Base-by-base conservation (phyloP, 2,113 vertebrate species). In the Leptobrachium leishanense region DNA sequence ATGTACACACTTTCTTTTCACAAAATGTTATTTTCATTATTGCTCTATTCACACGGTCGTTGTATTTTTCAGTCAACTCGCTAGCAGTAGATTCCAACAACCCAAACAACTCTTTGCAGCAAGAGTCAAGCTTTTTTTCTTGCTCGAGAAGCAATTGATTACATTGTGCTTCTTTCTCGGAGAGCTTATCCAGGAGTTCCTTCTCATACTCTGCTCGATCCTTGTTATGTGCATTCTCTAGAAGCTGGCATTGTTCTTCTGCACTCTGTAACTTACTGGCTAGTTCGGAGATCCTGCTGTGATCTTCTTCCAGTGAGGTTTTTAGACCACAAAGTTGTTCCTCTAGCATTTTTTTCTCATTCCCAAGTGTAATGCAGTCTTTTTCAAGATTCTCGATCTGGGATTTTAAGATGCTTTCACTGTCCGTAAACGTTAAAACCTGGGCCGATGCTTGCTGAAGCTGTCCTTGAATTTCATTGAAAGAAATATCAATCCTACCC, bases 381-480 rank as follows among this genome's bases (percentile, higher is more conserved):
- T 79, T 86, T 83, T 95, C 92, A 68, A 94, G 50, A 39, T 89
- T 91, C 84, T 94, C 88, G 41, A 95, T 84, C 64, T 95, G 93
- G 3, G 87, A 87, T 88, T 93, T 94, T 3, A 96, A 83, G 39
- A 92, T 68, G 2, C 15, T 83, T 83, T 96, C 94, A 6, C 68
- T 88, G 75, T 91, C 82, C 68, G 93, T 93, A 68, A 96, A 89
- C 85, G 82, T 71, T 43, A 85, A 87, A 39, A 93, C 55, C 53
- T 91, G 87, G 63, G 77, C 83, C 2, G 90, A 90, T 31, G 92
- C 90, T 82, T 94, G 89, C 7, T 85, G 86, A 2, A 99, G 84
- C 50, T 97, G 93, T 41, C 93, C 93, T 77, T 95, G 92, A 46
- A 99, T 84, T 66, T 95, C 93, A 81, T 91, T 89, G 54, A 96